Evolutionary conservation across 2,797 vertebrate species (phyloP).

Genomic region (Enoplosus armatus): DNA sequence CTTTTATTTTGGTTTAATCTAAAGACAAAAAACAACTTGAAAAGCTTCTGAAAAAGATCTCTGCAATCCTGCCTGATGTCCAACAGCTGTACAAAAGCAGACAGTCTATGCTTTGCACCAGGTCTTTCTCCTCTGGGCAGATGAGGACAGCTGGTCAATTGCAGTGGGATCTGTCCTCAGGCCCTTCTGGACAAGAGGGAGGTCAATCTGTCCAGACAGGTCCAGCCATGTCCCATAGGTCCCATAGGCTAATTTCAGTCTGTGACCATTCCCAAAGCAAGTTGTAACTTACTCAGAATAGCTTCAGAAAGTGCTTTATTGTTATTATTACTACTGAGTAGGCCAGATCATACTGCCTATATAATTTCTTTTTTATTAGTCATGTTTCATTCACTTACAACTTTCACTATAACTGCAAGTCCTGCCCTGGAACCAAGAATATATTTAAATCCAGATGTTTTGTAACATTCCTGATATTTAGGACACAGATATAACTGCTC

Average conservation of each 20-base stretch:
- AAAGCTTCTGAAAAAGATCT: conserved; percentile 17
- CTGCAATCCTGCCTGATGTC: conserved; percentile 13
- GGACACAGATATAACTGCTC: not conserved
- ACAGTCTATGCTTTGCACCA: conserved; percentile 5
- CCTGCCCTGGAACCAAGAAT: too few species aligned
- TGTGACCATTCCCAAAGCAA: conserved; percentile 39
- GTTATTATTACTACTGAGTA: not conserved
- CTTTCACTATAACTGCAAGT: too few species aligned
- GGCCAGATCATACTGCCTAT: not conserved
- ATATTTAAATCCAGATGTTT: not conserved
- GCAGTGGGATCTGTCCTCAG: conserved; percentile 50
- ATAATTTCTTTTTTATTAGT: not conserved
- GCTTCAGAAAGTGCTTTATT: not conserved
- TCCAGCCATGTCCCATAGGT: conserved; percentile 55
- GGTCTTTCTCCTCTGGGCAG: conserved; percentile 31
- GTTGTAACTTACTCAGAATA: conserved; percentile 20
- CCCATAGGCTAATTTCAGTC: conserved; percentile 35
- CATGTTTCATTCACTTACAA: not conserved
- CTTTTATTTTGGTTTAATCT: not conserved
- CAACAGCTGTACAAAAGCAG: conserved; percentile 14
- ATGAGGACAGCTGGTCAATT: conserved; percentile 59
- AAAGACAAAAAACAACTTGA: conserved; percentile 1
- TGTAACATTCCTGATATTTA: not conserved
- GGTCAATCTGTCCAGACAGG: conserved; percentile 60
- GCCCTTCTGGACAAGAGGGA: conserved; percentile 35